phyloP scores from a whole-genome alignment of 2,113 vertebrate species.

The Melanotaenia duboulayi region DNA sequence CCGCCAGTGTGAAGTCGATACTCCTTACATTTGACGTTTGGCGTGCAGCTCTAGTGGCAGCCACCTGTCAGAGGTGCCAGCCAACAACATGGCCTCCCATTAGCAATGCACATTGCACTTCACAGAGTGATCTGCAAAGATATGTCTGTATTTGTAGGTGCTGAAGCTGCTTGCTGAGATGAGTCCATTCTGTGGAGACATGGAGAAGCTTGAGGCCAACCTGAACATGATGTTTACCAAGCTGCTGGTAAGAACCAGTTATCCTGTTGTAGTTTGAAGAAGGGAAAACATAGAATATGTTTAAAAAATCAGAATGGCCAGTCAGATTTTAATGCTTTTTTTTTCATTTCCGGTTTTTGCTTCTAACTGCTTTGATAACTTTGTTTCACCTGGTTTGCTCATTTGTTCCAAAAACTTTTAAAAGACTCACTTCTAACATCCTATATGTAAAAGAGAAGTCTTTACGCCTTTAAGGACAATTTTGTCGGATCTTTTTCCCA shows the following conservation, averaged over 20 bases:
- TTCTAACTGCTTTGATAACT: too few species aligned
- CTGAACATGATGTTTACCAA: slow-evolving; percentile 96
- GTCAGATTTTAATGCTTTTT: too few species aligned
- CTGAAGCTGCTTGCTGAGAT: slow-evolving; percentile 98
- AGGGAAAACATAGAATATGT: too few species aligned
- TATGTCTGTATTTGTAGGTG: slow-evolving; percentile 80
- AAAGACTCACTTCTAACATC: too few species aligned
- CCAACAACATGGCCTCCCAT: slow-evolving; percentile 55
- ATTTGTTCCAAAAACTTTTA: too few species aligned
- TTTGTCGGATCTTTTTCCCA: too few species aligned
- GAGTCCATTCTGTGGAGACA: slow-evolving; percentile 98
- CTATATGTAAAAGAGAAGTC: too few species aligned
- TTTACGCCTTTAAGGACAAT: too few species aligned
- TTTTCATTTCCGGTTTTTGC: too few species aligned
- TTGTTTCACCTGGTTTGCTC: too few species aligned
- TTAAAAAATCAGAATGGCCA: too few species aligned
- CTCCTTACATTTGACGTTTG: slow-evolving; percentile 52
- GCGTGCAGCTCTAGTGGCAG: slow-evolving; percentile 49
- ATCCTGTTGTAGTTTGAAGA: not conserved
- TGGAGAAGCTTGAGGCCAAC: slow-evolving; percentile 98
- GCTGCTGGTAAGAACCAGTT: slow-evolving; percentile 88
- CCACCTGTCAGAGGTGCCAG: slow-evolving; percentile 60
- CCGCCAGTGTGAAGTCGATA: slow-evolving; percentile 28
- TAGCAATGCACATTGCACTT: slow-evolving; percentile 33
- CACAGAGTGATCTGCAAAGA: slow-evolving; percentile 25